These are phyloP conservation scores for Hemiscyllium ocellatum DNA, from an alignment of 2,113 vertebrate genomes.

Conservation along the genomic window DNA sequence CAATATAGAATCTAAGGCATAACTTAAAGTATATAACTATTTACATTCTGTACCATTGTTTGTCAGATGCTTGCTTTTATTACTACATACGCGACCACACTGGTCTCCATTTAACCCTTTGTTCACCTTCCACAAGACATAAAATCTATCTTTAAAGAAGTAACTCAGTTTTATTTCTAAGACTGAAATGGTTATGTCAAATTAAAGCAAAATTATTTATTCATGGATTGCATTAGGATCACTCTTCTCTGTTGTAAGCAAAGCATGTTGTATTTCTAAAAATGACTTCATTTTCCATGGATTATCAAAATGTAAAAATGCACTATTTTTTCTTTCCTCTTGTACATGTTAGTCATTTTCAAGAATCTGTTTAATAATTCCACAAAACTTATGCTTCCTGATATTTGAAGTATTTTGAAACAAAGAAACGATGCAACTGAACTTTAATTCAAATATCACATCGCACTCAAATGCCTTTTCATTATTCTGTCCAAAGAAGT, in stretches of 20 bases:
- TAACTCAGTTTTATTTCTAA: background rate
- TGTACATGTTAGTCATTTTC: background rate
- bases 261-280: background rate
- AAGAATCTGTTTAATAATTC: conserved; percentile 19
- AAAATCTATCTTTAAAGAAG: background rate
- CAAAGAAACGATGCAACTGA: conserved; percentile 28
- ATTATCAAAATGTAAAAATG: background rate
- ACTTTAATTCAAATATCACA: conserved; percentile 38
- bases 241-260: background rate
- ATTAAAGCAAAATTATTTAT: background rate
- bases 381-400: background rate
- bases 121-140: background rate
- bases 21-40: background rate
- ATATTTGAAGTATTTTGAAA: background rate
- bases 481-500: background rate
- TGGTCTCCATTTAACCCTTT: background rate
- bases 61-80: background rate
- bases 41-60: background rate
- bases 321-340: background rate
- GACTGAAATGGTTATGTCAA: background rate
- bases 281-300: background rate
- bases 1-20: background rate
- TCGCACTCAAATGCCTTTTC: conserved; percentile 28
- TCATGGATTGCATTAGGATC: background rate
- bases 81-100: background rate